Evolutionary conservation across 2,888 invertebrate genomes (phyloP), one percentile per base, ranked within the genome.

Genomic region (Ametastegia equiseti): DNA sequence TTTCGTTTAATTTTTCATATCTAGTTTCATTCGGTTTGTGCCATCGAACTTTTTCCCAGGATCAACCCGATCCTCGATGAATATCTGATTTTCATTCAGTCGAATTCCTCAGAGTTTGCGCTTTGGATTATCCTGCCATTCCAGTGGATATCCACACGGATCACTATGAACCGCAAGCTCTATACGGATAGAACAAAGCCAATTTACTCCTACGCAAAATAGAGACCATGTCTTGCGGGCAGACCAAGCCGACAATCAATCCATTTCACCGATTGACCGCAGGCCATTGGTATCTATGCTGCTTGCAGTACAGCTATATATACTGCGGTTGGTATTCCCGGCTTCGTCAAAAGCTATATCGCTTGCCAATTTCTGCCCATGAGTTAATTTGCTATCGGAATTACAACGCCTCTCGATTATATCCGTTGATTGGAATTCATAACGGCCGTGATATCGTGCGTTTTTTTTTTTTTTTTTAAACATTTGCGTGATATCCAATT

Each of bases 191-290:
- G 5, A 63, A 36, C 9, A 1, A 65, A 9, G 1, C 6, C 30
- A 30, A 67, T 67, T 19, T 39, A 39, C 6, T 13, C 11, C 39
- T 19, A 67, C 13, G 19, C 27, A 39, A 67, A 67, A 36, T 36
- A 67, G 39, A 6, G 0, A n/a, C n/a, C 19, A 5, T 39, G 67
- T 39, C 67, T 39, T 67, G 9, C 6, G 67, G 67, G n/a, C 11
- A 36, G 9, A 1, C 36, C n/a, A 19, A 19, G 19, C 65, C 1
- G 7, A 65, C 36, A 23, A 39, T 19, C 36, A 67, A 39, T 67
- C 23, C 39, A 39, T 67, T 67, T 67, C 39, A 19, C 39, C 39
- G 27, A 67, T 67, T 67, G 39, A 67, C 67, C 67, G 6, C 39
- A 67, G 39, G 2, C 19, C 19, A 0, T 0, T n/a, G 0, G 7